Percentiles rank a stretch among this genome's conserved stretches.
These are phyloP conservation scores for Pseudorectes ferrugineus DNA, from an alignment of 2,113 vertebrate species.

Conservation along the genomic window DNA sequence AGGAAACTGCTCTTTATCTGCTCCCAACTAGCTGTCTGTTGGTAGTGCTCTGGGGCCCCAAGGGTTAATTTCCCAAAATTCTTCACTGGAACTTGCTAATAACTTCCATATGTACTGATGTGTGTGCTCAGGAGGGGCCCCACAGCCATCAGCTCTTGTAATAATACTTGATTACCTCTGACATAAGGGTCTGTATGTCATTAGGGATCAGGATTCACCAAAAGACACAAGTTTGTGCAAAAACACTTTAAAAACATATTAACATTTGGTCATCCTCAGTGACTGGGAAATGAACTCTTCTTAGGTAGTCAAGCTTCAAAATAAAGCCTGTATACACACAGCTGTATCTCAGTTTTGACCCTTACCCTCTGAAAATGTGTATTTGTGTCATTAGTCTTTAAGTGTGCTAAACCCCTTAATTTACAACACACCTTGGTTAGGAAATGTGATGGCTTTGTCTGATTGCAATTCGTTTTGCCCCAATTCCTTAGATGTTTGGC, in stretches of 20 bases:
- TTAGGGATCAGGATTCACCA: neutral
- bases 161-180: slow-evolving; percentile 48
- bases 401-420: neutral
- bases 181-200: slow-evolving; percentile 2
- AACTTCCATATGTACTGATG: slow-evolving; percentile 42
- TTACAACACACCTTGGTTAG: neutral
- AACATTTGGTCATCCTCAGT: neutral
- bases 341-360: neutral
- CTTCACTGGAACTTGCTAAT: slow-evolving; percentile 24
- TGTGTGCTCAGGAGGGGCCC: slow-evolving; percentile 45
- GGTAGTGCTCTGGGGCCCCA: neutral
- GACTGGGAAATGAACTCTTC: neutral
- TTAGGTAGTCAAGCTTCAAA: neutral
- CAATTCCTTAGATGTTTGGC: neutral
- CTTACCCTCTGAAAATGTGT: neutral
- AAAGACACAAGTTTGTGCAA: neutral
- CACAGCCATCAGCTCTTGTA: slow-evolving; percentile 26
- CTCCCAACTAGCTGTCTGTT: neutral
- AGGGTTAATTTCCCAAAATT: slow-evolving; percentile 58
- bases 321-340: neutral
- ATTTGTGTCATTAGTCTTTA: neutral
- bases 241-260: neutral
- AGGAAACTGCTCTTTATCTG: slow-evolving; percentile 9
- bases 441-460: neutral
- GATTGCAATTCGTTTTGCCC: neutral